phyloP scores from a whole-genome alignment of 2,888 invertebrate species.

The Cacoxenus indagator region DNA sequence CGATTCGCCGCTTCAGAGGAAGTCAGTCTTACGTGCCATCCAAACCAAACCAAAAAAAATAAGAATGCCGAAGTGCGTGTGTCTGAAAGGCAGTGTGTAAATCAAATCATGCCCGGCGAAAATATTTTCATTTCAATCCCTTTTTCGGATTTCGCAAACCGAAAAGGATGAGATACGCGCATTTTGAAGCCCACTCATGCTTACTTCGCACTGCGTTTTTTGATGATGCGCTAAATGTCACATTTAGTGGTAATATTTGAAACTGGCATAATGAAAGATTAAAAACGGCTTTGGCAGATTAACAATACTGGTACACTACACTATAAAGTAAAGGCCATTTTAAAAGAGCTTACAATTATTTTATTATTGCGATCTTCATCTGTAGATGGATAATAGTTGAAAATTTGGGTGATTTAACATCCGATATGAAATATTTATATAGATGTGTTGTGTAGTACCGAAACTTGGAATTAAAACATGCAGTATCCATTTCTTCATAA shows the following conservation, averaged over 20 bases:
- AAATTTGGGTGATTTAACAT: too few relatives aligned
- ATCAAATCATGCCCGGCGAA: background rate
- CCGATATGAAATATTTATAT: too few relatives aligned
- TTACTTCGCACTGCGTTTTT: slow-evolving; percentile 35
- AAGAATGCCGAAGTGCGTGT: too few relatives aligned
- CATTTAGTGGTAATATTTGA: slow-evolving; percentile 51
- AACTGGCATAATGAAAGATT: background rate
- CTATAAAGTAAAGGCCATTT: background rate
- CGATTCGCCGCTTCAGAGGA: background rate
- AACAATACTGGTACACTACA: background rate
- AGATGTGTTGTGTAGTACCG: too few relatives aligned
- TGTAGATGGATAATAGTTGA: too few relatives aligned
- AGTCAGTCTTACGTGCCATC: background rate
- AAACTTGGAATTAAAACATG: too few relatives aligned
- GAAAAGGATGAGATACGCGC: slow-evolving; percentile 14
- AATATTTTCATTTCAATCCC: background rate
- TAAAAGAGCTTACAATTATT: too few relatives aligned
- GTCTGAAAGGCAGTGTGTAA: too few relatives aligned
- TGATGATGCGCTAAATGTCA: slow-evolving; percentile 62
- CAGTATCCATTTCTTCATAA: too few relatives aligned
- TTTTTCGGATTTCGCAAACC: background rate
- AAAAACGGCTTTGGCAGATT: background rate
- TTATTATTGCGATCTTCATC: too few relatives aligned
- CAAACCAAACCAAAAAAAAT: too few relatives aligned
- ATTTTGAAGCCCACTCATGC: background rate